Percentiles rank a stretch among this genome's conserved stretches.
These are phyloP conservation scores for Machimus rusticus DNA, from an alignment of 2,888 invertebrate species.

Conservation along the genomic window DNA sequence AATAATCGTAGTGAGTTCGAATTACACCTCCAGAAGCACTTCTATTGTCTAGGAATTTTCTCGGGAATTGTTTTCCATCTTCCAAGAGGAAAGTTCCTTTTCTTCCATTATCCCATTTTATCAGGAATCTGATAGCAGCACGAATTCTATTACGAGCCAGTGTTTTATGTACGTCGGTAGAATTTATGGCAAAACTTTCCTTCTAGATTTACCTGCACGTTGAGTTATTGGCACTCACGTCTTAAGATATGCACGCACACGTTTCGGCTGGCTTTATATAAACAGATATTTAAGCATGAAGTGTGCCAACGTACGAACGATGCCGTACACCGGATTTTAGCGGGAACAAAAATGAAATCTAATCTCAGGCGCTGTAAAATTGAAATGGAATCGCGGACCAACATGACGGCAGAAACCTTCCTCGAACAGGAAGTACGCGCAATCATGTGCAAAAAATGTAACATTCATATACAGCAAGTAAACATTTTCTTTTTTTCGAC, in stretches of 20 bases:
- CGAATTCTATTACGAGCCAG: conserved; percentile 48
- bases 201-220: conserved; percentile 9
- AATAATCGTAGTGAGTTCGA: background rate
- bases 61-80: conserved; percentile 21
- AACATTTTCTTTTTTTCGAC: background rate
- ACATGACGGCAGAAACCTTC: background rate
- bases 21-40: conserved; percentile 1
- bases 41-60: conserved; percentile 13
- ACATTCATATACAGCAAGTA: background rate
- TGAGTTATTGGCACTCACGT: conserved; percentile 30
- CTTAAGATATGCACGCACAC: conserved; percentile 31
- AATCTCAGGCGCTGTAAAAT: conserved; percentile 13
- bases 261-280: background rate
- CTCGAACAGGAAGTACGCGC: background rate
- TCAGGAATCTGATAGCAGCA: conserved; percentile 49
- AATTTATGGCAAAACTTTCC: conserved; percentile 48
- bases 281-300: conserved; percentile 4
- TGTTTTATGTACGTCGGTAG: conserved; percentile 48
- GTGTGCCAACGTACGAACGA: background rate
- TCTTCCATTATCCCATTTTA: conserved; percentile 47
- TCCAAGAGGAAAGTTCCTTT: conserved; percentile 24
- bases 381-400: background rate
- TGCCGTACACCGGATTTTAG: background rate
- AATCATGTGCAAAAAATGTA: background rate
- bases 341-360: conserved; percentile 29